Evolutionary conservation across 2,888 invertebrate genomes (phyloP).

Genomic region (Pristionchus fissidentatus): DNA sequence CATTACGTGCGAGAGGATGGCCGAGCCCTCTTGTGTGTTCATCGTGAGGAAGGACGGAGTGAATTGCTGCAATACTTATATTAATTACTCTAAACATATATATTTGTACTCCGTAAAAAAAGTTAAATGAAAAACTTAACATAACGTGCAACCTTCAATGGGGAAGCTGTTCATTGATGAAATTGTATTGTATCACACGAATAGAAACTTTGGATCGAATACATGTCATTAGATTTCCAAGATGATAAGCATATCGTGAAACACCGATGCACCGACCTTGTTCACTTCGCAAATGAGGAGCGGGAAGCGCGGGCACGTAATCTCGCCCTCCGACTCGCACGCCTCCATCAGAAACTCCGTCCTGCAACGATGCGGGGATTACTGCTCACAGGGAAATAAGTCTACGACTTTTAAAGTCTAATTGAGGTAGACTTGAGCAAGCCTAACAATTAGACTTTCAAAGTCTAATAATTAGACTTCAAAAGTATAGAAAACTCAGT

Average conservation of each 20-base stretch:
- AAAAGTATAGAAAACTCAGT: too few species aligned
- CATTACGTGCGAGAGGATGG: slow-evolving; percentile 87
- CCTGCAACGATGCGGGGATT: slow-evolving; percentile 83
- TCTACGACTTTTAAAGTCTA: too few species aligned
- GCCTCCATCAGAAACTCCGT: slow-evolving; percentile 98
- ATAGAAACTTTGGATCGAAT: too few species aligned
- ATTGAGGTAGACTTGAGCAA: too few species aligned
- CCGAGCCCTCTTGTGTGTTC: slow-evolving; percentile 93
- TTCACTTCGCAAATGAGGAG: slow-evolving; percentile 88
- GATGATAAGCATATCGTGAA: too few species aligned
- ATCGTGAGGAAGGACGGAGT: slow-evolving; percentile 97
- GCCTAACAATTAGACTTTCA: too few species aligned
- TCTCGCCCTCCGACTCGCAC: slow-evolving; percentile 84
- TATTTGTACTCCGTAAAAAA: background rate
- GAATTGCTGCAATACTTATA: slow-evolving; percentile 77
- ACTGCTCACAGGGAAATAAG: background rate
- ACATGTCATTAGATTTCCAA: too few species aligned
- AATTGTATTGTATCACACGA: too few species aligned
- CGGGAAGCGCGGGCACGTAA: slow-evolving; percentile 76
- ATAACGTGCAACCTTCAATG: too few species aligned
- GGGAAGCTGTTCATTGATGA: too few species aligned
- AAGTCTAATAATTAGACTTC: too few species aligned
- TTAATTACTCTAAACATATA: background rate
- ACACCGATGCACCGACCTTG: too few species aligned
- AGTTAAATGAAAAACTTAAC: background rate